Conservation (phyloP, 2,113 vertebrate genomes). For the Conger conger region DNA sequence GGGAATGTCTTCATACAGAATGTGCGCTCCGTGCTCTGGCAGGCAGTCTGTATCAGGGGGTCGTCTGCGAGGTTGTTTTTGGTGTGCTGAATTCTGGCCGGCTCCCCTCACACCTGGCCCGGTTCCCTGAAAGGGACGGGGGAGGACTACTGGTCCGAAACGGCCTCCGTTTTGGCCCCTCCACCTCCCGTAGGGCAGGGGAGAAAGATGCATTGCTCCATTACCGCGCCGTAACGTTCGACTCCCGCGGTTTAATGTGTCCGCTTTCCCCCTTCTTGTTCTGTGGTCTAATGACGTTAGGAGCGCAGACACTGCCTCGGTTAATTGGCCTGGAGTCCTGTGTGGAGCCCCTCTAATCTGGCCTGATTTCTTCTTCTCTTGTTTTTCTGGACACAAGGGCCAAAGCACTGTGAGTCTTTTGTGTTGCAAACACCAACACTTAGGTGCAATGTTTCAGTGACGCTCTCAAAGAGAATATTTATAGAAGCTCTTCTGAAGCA, state of each 20-base stretch:
- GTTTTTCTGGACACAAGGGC: background rate
- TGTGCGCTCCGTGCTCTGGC: background rate
- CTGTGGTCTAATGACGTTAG: background rate
- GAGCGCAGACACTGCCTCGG: background rate
- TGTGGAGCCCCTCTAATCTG: background rate
- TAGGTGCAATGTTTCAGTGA: no score
- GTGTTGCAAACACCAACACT: background rate
- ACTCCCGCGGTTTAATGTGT: slow-evolving; percentile 1
- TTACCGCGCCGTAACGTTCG: background rate
- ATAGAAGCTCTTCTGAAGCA: background rate
- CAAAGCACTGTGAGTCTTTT: no score
- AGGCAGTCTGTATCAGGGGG: background rate
- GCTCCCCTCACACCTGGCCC: background rate
- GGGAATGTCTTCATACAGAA: background rate
- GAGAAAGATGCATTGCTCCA: background rate
- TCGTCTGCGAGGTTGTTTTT: background rate
- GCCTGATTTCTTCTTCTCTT: background rate
- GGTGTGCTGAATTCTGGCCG: background rate
- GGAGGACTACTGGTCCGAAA: background rate
- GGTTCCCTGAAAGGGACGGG: background rate
- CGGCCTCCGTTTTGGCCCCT: background rate
- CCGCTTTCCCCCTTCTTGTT: no score
- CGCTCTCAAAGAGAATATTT: background rate
- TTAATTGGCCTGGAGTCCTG: background rate
- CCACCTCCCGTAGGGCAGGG: background rate